Conservation (phyloP, 2,797 vertebrate species). For the Phataginus tricuspis region DNA sequence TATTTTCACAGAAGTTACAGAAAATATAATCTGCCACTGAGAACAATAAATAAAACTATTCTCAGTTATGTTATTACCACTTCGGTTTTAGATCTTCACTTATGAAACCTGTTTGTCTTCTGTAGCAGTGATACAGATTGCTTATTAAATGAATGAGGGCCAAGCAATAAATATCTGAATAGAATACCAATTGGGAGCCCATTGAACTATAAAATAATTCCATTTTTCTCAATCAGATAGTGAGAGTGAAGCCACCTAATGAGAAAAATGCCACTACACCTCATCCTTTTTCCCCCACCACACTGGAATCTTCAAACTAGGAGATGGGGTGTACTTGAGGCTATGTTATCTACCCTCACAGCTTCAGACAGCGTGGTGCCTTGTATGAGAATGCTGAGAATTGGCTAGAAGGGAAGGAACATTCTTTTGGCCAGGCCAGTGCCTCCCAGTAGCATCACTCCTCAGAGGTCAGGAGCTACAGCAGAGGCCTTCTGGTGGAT, state of each 20-base stretch:
- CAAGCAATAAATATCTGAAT: conserved; percentile 3
- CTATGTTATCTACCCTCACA: not conserved
- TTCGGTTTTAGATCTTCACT: conserved; percentile 31
- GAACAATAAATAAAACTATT: conserved; percentile 10
- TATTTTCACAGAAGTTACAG: not conserved
- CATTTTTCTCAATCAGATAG: not conserved
- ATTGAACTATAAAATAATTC: not conserved
- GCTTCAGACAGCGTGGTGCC: not conserved
- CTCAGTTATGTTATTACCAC: not conserved
- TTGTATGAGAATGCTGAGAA: not conserved
- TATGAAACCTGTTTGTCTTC: not conserved
- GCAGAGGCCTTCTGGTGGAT: not conserved
- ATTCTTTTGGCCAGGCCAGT: not conserved
- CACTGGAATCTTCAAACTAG: not conserved
- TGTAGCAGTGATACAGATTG: not conserved
- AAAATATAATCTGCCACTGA: not conserved
- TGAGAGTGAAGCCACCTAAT: not conserved
- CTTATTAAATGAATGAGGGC: conserved; percentile 55
- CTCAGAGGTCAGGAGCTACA: not conserved
- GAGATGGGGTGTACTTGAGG: not conserved
- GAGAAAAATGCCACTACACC: not conserved
- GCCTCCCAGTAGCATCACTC: not conserved
- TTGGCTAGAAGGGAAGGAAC: not conserved
- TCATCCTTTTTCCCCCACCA: not conserved
- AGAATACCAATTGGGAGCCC: not conserved